phyloP scores from a whole-genome alignment of 2,888 invertebrate species.

The Bedellia somnulentella region DNA sequence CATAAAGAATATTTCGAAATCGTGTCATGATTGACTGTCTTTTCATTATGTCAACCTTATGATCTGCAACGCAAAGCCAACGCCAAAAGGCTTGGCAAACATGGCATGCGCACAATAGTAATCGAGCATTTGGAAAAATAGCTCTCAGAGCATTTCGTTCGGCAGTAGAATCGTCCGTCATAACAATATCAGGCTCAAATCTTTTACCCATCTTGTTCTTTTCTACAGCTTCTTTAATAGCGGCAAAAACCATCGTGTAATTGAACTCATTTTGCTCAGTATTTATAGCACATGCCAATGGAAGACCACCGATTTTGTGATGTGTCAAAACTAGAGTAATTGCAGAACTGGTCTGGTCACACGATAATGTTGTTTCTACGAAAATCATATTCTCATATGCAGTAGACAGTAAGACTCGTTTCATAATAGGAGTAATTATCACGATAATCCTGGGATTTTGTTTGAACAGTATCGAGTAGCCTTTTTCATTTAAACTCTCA shows the following conservation, averaged over 20 bases:
- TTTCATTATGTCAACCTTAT: constrained; percentile 9
- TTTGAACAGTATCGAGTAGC: not conserved
- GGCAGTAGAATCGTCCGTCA: constrained; percentile 10
- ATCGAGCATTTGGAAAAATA: constrained; percentile 9
- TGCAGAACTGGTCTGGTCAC: constrained; percentile 5
- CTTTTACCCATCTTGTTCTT: constrained; percentile 7
- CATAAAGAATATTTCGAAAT: constrained; percentile 7
- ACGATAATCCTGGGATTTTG: constrained; percentile 5
- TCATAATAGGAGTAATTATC: constrained; percentile 8
- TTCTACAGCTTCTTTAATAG: constrained; percentile 10
- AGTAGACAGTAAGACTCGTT: constrained; percentile 7
- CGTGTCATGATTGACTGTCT: constrained; percentile 8
- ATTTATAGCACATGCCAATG: constrained; percentile 6
- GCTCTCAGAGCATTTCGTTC: constrained; percentile 10
- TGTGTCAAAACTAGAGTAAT: constrained; percentile 5
- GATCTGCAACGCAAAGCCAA: constrained; percentile 9
- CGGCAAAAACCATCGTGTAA: constrained; percentile 7
- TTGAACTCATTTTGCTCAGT: constrained; percentile 5
- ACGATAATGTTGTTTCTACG: constrained; percentile 7
- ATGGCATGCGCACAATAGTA: constrained; percentile 9
- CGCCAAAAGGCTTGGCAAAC: constrained; percentile 9
- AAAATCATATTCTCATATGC: constrained; percentile 8
- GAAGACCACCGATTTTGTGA: constrained; percentile 8
- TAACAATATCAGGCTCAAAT: constrained; percentile 9
- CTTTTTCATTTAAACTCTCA: constrained; percentile 1